Base-by-base conservation (phyloP, 1,140 invertebrate genomes). In the Lepidurus arcticus region DNA sequence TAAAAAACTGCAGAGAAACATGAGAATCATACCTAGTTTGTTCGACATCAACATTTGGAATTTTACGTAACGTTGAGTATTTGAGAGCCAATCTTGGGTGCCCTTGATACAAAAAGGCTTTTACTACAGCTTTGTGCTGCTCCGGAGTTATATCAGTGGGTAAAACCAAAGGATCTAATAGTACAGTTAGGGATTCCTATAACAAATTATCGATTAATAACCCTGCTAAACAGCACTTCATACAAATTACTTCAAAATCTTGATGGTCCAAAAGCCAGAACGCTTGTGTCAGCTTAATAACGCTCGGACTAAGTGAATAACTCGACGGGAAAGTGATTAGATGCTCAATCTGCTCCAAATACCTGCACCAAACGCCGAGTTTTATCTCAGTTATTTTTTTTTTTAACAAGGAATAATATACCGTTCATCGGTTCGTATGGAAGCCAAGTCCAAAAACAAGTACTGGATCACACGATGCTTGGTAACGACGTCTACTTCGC, bases 251-350 rank as follows among this genome's bases (percentile, higher is more conserved):
- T 79, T 88, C 84, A 81, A 88, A 92, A 82, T 94, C 89, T 80
- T 90, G 90, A 80, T 94, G 92, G 85, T 97, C 94, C 11, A 96
- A 85, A 75, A 92, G 87, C 93, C 94, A 96, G 83, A 95, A 92
- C 0, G 92, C 93, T 82, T 94, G 91, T 1, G 92, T 90, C 0
- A 93, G 86, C 83, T 93, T 93, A 3, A 91, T 90, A 1, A 91
- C 82, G 26, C 89, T 91, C 45, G 89, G 88, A 78, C 88, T 91
- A 11, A 92, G 83, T 75, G 90, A 89, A 81, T 95, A 94, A 65
- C 91, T 89, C 0, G 90, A 89, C 6, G 91, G 91, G 84, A 94
- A 94, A 80, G 90, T 90, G 78, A 91, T 89, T 7, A 94, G 83
- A 75, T 90, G 86, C 80, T 90, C 88, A 90, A 81, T 76, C 77